Conservation (phyloP, 1,140 invertebrate species). For the Aphelinus certus region DNA sequence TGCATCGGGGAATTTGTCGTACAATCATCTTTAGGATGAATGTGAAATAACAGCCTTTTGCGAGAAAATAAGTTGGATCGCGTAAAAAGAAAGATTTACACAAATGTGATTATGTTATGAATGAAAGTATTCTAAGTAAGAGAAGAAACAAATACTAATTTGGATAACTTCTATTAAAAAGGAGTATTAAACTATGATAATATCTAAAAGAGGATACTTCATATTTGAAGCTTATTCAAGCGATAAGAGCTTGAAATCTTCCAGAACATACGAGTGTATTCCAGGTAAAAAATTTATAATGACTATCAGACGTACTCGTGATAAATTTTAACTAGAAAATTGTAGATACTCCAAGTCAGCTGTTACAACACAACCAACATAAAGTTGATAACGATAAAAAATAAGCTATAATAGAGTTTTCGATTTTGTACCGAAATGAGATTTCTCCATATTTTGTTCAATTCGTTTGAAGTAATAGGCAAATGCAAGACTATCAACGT, state of each 20-base stretch:
- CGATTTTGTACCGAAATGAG: not conserved
- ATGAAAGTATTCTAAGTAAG: too few species aligned
- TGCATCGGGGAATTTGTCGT: constrained; percentile 31
- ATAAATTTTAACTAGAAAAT: too few species aligned
- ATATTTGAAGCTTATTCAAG: too few species aligned
- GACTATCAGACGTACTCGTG: too few species aligned
- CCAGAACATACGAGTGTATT: constrained; percentile 12
- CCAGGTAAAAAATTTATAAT: not conserved
- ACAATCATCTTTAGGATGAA: constrained; percentile 48
- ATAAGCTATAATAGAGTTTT: constrained; percentile 25
- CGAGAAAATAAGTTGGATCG: constrained; percentile 10
- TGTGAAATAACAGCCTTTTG: constrained; percentile 56
- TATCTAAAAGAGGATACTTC: too few species aligned
- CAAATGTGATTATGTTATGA: too few species aligned
- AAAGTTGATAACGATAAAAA: constrained; percentile 44
- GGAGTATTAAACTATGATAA: too few species aligned
- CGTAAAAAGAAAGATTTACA: too few species aligned
- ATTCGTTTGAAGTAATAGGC: constrained; percentile 43
- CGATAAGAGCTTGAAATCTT: constrained; percentile 15
- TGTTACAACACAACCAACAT: constrained; percentile 57
- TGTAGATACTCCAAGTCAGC: constrained; percentile 36
- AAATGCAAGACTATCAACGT: constrained; percentile 58
- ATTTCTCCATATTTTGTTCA: not conserved
- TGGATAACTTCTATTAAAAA: too few species aligned
- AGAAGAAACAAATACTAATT: too few species aligned